These are phyloP conservation scores for Emydocephalus ijimae DNA, from an alignment of 2,113 vertebrate species.

Conservation along the genomic window DNA sequence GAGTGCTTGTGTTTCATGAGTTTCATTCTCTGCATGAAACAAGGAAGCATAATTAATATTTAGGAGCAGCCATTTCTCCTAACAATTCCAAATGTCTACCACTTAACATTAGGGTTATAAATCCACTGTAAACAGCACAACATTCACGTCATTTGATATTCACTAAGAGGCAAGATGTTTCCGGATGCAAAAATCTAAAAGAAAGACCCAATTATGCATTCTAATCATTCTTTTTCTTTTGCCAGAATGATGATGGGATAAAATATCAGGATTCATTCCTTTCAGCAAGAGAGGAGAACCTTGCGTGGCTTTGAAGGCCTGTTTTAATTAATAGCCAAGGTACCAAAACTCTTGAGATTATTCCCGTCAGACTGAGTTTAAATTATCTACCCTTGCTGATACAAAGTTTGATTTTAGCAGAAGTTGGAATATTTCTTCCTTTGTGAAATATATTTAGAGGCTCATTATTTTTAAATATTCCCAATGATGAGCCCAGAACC, in stretches of 20 bases:
- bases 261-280: conserved; percentile 12
- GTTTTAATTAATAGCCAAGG: conserved; percentile 32
- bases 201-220: not conserved
- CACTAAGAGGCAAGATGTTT: not conserved
- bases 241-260: not conserved
- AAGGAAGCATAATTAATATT: not conserved
- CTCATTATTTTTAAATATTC: not conserved
- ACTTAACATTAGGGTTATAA: not conserved
- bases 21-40: not conserved
- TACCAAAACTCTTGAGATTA: conserved; percentile 4
- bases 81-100: not conserved
- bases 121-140: not conserved
- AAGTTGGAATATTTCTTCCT: not conserved
- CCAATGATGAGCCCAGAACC: not conserved
- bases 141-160: not conserved
- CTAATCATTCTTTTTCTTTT: not conserved
- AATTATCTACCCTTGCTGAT: conserved; percentile 18
- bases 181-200: not conserved
- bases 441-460: not conserved
- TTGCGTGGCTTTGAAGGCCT: conserved; percentile 8
- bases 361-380: conserved; percentile 13
- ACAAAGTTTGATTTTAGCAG: conserved; percentile 15
- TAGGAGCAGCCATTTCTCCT: not conserved
- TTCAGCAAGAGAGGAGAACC: conserved; percentile 14
- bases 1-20: not conserved